Base-by-base conservation (phyloP, 92 coral and sea anemone species). In the Epizoanthus ramosus region DNA sequence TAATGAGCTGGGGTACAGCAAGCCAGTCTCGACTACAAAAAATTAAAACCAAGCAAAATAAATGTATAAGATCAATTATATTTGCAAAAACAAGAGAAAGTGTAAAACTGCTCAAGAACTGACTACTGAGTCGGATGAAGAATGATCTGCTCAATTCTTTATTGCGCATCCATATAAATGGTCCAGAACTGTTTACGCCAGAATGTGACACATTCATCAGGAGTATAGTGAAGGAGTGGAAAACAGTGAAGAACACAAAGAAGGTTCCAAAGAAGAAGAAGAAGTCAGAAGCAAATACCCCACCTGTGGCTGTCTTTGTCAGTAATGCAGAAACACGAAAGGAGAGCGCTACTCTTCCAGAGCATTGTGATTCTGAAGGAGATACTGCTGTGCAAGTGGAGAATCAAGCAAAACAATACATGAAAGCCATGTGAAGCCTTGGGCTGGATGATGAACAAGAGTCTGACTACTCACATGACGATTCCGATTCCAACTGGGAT, bases 311-410 rank as follows among this genome's bases (percentile, higher is more conserved):
- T 28, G 71, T 28, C 47, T 66, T 0, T 25, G 71, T 31, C 71
- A 66, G 45, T 66, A 45, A 66, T 66, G 71, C 71, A 66, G 71
- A 66, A 67, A 67, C 72, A 67, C 71, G 28, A 67, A 28, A 50
- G 3, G 47, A 67, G 72, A 67, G 47, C n/a, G 21, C 72, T 31
- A 67, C 72, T 67, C 72, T 28, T 31, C 72, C 47, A 67, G 45
- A 1, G 45, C 45, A 41, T 73, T 56, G 63, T 41, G 79, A 19
- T 25, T 47, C 39, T 47, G 63, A 24, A 47, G 31, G 61, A 65
- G 61, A 41, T 80, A 59, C 66, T 79, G 33, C 25, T 79, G 83
- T 77, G 65, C 22, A 77, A 56, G 68, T 77, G 47, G 43, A 77
- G 70, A n/a, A 28, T 67, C 71, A 67, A 13, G 71, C 71, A 67